phyloP scores from a whole-genome alignment of 1,140 invertebrate species.

The Ostrea edulis region DNA sequence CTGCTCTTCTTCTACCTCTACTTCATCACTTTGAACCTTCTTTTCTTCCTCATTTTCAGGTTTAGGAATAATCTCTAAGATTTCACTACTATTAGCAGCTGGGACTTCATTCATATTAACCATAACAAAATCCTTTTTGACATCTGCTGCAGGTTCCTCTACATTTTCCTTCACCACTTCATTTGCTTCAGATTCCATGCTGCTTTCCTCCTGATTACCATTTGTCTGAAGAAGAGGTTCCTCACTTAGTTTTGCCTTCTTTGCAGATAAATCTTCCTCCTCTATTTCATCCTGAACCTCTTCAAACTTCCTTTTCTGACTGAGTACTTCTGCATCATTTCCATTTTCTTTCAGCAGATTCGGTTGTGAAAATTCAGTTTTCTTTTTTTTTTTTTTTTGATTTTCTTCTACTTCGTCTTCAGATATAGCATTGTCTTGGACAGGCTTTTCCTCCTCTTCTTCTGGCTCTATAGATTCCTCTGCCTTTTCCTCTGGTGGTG shows the following conservation, averaged over 20 bases:
- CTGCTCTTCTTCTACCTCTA: background rate
- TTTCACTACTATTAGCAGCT: constrained; percentile 69
- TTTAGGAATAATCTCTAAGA: constrained; percentile 64
- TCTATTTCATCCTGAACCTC: constrained; percentile 49
- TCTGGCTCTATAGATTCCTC: constrained; percentile 24
- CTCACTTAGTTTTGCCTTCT: constrained; percentile 50
- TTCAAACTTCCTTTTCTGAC: constrained; percentile 51
- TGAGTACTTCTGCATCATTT: constrained; percentile 44
- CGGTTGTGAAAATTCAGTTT: constrained; percentile 39
- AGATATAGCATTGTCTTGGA: background rate
- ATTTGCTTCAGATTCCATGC: constrained; percentile 25
- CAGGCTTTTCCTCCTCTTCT: constrained; percentile 21
- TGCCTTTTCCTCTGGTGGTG: constrained; percentile 44
- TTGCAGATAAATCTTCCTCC: constrained; percentile 43
- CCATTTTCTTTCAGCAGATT: constrained; percentile 15
- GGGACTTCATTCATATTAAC: constrained; percentile 74
- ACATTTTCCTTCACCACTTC: constrained; percentile 35
- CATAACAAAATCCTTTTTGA: constrained; percentile 71
- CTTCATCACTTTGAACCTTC: background rate
- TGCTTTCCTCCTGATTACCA: constrained; percentile 36
- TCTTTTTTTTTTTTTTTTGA: no score
- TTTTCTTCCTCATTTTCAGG: no score
- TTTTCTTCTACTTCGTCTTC: constrained; percentile 36
- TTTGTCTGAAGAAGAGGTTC: constrained; percentile 24
- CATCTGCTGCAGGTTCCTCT: constrained; percentile 47